phyloP scores from a whole-genome alignment of 2,797 vertebrate species.

The Helicolenus hilgendorfi region DNA sequence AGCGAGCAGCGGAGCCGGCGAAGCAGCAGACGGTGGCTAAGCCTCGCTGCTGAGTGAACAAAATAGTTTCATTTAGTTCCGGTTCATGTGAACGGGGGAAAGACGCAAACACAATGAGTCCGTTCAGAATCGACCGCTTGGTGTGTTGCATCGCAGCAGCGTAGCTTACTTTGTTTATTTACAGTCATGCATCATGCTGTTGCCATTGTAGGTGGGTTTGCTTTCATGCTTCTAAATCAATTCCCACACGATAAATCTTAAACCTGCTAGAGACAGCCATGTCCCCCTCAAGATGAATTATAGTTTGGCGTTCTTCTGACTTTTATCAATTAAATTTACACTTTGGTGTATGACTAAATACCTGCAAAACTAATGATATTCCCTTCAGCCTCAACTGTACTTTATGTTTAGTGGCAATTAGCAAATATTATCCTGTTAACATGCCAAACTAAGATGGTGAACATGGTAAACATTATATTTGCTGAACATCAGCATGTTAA shows the following conservation, averaged over 20 bases:
- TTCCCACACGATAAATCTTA: rapidly evolving
- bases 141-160: conserved; percentile 4
- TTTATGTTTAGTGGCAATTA: no score
- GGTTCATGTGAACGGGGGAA: conserved; percentile 37
- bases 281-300: no score
- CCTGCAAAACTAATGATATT: no score
- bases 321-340: no score
- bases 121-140: conserved; percentile 28
- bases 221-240: not conserved
- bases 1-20: conserved; percentile 40
- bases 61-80: conserved; percentile 73
- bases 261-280: not conserved
- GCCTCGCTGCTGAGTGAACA: conserved; percentile 63
- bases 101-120: conserved; percentile 45
- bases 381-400: no score
- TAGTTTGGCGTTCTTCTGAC: no score
- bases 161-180: conserved; percentile 32
- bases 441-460: not conserved
- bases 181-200: not conserved
- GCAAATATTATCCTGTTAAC: no score
- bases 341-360: no score
- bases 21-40: conserved; percentile 68
- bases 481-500: not conserved
- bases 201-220: not conserved
- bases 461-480: not conserved